Conservation (phyloP, 2,113 vertebrate species). For the Galeopterus variegatus region DNA sequence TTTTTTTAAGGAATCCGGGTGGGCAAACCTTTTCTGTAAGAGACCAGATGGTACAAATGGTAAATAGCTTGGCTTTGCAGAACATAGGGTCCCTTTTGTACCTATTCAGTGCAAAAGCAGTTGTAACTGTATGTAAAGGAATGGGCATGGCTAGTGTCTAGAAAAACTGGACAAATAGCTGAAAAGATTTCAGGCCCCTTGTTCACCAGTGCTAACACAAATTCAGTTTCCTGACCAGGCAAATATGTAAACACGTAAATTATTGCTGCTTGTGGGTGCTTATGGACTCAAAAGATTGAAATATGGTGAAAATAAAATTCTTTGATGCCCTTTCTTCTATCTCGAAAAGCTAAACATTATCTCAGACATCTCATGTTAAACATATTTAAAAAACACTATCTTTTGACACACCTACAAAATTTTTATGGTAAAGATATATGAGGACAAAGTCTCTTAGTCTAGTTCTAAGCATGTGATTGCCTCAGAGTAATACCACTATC, state of each 20-base stretch:
- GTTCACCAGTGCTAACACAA: not conserved
- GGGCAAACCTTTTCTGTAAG: not conserved
- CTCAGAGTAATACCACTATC: not conserved
- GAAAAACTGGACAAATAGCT: not conserved
- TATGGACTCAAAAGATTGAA: not conserved
- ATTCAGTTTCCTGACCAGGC: not conserved
- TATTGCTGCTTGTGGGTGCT: not conserved
- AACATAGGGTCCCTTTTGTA: not conserved
- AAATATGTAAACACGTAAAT: not conserved
- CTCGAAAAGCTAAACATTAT: not conserved
- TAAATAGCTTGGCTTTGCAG: not conserved
- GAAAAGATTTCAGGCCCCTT: not conserved
- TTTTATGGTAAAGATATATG: not conserved
- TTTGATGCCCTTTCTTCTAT: not conserved
- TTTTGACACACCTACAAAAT: not conserved
- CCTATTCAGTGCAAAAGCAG: not conserved
- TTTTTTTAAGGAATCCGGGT: no score
- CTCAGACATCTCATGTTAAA: not conserved
- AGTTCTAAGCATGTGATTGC: not conserved
- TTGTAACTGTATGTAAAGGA: not conserved
- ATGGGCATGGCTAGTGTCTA: not conserved
- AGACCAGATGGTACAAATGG: not conserved
- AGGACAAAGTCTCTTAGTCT: not conserved
- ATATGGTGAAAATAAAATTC: not conserved
- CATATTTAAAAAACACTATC: not conserved